A percentile compares a stretch with the other conserved stretches of the same genome.
phyloP scores from a whole-genome alignment of 2,113 vertebrate species.

The Leptobrachium leishanense region DNA sequence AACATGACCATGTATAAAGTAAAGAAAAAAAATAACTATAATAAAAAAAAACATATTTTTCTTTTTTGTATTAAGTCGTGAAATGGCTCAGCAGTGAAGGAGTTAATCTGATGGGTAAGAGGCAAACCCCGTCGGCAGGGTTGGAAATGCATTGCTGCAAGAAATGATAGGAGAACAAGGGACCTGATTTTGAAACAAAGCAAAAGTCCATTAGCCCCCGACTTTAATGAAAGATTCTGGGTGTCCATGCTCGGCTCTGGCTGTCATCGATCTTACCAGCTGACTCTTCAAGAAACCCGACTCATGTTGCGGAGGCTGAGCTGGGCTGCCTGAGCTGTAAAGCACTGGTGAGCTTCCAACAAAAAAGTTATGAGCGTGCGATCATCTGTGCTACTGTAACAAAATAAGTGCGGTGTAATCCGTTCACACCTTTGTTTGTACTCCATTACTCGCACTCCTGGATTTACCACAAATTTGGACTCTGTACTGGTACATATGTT shows the following conservation, averaged over 20 bases:
- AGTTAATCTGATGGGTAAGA: not conserved
- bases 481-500: no score
- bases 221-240: not conserved
- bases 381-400: slow-evolving; percentile 8
- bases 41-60: no score
- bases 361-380: not conserved
- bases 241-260: not conserved
- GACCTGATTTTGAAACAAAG: not conserved
- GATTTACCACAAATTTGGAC: no score
- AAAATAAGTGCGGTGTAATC: not conserved
- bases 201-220: not conserved
- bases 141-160: not conserved
- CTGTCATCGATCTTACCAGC: slow-evolving; percentile 13
- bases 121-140: not conserved
- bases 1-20: no score
- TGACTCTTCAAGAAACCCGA: not conserved
- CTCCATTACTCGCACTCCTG: no score
- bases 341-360: not conserved
- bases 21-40: no score
- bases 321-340: not conserved
- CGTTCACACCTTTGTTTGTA: not conserved
- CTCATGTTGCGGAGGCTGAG: not conserved
- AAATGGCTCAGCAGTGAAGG: no score
- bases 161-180: not conserved
- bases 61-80: no score